These are phyloP conservation scores for Capitulum mitella DNA, from an alignment of 2,888 invertebrate genomes.

Conservation along the genomic window DNA sequence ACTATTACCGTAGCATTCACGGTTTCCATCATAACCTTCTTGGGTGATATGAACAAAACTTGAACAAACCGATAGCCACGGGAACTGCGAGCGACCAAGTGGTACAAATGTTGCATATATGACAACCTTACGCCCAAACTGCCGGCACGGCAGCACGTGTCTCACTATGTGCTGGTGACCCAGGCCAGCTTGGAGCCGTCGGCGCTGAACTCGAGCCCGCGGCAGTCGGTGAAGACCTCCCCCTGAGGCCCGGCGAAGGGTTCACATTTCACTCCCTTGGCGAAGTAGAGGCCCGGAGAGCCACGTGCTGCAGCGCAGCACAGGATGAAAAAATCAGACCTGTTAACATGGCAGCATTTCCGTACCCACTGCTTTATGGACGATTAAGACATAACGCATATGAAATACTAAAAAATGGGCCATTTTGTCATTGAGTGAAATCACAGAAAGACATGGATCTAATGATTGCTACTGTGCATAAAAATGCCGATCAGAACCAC, in stretches of 20 bases:
- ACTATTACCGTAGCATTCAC: neutral
- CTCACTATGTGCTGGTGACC: neutral
- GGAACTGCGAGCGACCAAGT: neutral
- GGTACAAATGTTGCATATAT: neutral
- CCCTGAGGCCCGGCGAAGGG: neutral
- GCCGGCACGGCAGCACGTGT: neutral
- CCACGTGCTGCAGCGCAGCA: neutral
- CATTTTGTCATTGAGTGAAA: too few species aligned
- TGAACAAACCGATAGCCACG: neutral
- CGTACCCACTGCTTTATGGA: too few species aligned
- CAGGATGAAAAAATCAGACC: too few species aligned
- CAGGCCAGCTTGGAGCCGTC: constrained; percentile 18
- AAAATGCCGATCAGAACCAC: too few species aligned
- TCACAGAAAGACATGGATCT: too few species aligned
- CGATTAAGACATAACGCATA: too few species aligned
- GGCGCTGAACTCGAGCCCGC: constrained; percentile 11
- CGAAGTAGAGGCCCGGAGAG: neutral
- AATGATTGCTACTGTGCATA: too few species aligned
- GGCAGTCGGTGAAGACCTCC: neutral
- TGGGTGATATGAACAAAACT: neutral
- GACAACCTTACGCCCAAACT: neutral
- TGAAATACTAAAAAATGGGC: too few species aligned
- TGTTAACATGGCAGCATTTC: too few species aligned
- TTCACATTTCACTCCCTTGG: neutral
- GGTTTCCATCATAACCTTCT: neutral